phyloP scores from a whole-genome alignment of 2,113 vertebrate genomes.

The Pyrgilauda ruficollis region DNA sequence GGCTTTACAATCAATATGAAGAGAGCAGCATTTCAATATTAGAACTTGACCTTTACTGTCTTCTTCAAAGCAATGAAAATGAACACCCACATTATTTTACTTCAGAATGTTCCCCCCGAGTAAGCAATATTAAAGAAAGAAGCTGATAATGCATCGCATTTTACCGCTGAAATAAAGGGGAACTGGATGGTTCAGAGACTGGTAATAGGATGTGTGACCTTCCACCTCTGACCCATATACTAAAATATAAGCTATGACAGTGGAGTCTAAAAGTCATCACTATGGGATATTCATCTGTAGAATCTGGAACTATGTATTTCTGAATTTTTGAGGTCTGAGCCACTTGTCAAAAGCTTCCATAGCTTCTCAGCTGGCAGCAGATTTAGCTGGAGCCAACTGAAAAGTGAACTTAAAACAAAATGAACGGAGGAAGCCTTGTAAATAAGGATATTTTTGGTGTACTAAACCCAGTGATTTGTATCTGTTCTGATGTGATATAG shows the following conservation, averaged over 20 bases:
- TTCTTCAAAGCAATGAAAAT: slow-evolving; percentile 31
- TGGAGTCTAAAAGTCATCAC: not conserved
- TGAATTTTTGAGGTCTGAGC: not conserved
- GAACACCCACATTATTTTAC: slow-evolving; percentile 22
- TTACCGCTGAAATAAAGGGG: not conserved
- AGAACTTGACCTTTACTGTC: slow-evolving; percentile 22
- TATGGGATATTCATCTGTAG: not conserved
- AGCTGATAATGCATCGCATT: not conserved
- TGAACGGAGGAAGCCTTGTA: not conserved
- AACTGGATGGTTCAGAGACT: not conserved
- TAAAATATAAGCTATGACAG: not conserved
- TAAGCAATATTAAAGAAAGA: not conserved
- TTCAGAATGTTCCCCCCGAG: not conserved
- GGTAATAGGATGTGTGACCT: slow-evolving; percentile 1
- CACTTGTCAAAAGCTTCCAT: not conserved
- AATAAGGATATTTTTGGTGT: not conserved
- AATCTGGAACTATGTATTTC: not conserved
- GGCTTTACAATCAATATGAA: not conserved
- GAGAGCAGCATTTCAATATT: slow-evolving; percentile 17
- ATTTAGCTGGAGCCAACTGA: not conserved
- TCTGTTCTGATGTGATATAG: not conserved
- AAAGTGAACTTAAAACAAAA: not conserved
- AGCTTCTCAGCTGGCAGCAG: not conserved
- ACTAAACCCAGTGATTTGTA: not conserved
- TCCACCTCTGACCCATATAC: slow-evolving; percentile 17